These are phyloP conservation scores for Oxystoma pomonae DNA, from an alignment of 2,888 invertebrate genomes.

Conservation along the genomic window DNA sequence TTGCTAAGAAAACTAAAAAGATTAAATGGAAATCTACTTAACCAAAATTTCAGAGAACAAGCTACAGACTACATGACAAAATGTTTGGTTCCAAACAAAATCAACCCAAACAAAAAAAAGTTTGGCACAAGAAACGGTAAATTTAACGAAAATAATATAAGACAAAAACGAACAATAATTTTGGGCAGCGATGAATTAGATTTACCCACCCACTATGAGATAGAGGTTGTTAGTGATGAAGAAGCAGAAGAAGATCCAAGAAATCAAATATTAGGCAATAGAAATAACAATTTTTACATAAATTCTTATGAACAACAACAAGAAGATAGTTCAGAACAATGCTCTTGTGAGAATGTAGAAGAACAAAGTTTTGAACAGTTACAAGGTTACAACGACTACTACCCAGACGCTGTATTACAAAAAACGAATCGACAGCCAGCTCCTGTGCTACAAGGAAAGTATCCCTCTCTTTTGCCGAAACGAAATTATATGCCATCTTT, in stretches of 20 bases:
- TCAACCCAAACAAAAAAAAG: not conserved
- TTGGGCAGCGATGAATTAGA: slow-evolving; percentile 28
- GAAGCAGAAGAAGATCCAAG: slow-evolving; percentile 14
- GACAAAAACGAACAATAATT: slow-evolving; percentile 27
- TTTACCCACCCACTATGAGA: slow-evolving; percentile 28
- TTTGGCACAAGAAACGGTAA: not conserved
- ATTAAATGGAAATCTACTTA: slow-evolving; percentile 26
- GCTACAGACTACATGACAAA: slow-evolving; percentile 16
- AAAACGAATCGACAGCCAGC: slow-evolving; percentile 11
- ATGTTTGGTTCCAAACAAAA: slow-evolving; percentile 11
- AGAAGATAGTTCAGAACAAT: slow-evolving; percentile 7
- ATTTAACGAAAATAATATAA: slow-evolving; percentile 2
- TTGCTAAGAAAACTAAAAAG: slow-evolving; percentile 31
- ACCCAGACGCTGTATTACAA: not conserved
- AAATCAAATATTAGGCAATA: slow-evolving; percentile 2
- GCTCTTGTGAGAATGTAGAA: slow-evolving; percentile 10
- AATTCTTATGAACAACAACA: slow-evolving; percentile 4
- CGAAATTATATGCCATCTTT: not conserved
- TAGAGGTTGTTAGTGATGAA: slow-evolving; percentile 20
- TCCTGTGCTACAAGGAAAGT: not conserved
- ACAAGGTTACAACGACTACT: not conserved
- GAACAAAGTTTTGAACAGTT: not conserved
- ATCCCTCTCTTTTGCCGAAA: not conserved
- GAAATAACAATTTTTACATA: not conserved
- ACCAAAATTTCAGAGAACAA: slow-evolving; percentile 19